Conservation (phyloP, 2,113 vertebrate species). For the Onychorhynchus coronatus region DNA sequence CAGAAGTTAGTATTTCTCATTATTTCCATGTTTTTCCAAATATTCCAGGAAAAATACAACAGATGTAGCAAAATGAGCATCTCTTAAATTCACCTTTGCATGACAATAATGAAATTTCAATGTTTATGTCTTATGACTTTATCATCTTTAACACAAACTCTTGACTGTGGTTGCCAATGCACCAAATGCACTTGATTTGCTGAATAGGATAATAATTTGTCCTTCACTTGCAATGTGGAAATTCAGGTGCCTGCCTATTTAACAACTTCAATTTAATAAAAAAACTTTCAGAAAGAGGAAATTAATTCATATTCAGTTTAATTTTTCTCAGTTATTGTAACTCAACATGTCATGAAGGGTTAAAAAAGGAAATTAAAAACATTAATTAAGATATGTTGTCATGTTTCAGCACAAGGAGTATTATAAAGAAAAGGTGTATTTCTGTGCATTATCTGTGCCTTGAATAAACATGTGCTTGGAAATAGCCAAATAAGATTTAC, state of each 20-base stretch:
- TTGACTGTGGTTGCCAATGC: conserved; percentile 23
- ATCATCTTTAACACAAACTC: neutral
- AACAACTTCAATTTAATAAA: neutral
- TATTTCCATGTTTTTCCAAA: neutral
- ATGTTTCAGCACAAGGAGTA: neutral
- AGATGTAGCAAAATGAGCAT: neutral
- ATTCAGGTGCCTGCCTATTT: neutral
- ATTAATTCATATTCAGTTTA: neutral
- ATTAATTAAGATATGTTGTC: neutral
- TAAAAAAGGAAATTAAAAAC: conserved; percentile 3
- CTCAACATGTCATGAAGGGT: neutral
- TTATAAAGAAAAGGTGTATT: neutral
- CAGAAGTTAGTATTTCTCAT: neutral
- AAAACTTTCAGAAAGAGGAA: conserved; percentile 19
- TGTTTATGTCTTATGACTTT: neutral
- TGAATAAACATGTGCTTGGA: neutral
- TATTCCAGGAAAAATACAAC: neutral
- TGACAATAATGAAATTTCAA: neutral
- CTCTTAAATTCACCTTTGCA: neutral
- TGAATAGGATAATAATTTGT: conserved; percentile 21
- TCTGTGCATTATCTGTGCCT: neutral
- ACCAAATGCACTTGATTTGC: neutral
- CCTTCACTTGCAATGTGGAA: neutral
- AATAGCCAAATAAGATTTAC: neutral
- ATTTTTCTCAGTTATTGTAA: neutral